Percentiles rank a stretch among this genome's conserved stretches.
These are phyloP conservation scores for Thripadectes ignobilis DNA, from an alignment of 2,797 vertebrate genomes.

Conservation along the genomic window DNA sequence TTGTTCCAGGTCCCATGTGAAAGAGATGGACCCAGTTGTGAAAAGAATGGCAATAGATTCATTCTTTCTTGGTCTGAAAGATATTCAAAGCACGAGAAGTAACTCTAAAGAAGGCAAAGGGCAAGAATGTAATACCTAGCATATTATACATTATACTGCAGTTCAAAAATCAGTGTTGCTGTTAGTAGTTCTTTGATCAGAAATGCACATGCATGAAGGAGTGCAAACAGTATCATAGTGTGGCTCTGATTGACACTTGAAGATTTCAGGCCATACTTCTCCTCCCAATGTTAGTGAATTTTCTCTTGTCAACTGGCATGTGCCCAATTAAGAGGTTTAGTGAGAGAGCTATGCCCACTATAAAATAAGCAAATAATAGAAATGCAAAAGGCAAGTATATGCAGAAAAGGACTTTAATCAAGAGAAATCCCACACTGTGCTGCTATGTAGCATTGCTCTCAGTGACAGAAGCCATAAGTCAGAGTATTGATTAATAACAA, in stretches of 20 bases:
- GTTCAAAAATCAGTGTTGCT: background rate
- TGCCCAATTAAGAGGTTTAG: background rate
- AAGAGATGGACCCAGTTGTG: background rate
- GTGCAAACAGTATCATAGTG: background rate
- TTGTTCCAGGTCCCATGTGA: background rate
- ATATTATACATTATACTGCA: background rate
- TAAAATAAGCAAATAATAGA: conserved; percentile 46
- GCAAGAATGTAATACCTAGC: background rate
- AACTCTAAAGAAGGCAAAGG: background rate
- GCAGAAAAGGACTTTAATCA: conserved; percentile 1
- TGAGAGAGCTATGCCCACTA: background rate
- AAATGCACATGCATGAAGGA: background rate
- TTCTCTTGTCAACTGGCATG: background rate
- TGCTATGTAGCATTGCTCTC: background rate
- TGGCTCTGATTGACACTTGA: background rate
- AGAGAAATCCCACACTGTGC: background rate
- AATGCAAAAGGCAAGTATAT: background rate
- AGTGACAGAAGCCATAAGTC: background rate
- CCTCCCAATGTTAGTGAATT: background rate
- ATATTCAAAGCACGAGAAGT: background rate
- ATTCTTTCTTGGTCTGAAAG: background rate
- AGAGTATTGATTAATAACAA: conserved; percentile 29
- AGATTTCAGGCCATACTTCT: background rate
- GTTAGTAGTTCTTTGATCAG: background rate
- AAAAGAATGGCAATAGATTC: background rate